These are phyloP conservation scores for Stictocephala bisonia DNA, from an alignment of 2,888 invertebrate genomes.

Conservation along the genomic window DNA sequence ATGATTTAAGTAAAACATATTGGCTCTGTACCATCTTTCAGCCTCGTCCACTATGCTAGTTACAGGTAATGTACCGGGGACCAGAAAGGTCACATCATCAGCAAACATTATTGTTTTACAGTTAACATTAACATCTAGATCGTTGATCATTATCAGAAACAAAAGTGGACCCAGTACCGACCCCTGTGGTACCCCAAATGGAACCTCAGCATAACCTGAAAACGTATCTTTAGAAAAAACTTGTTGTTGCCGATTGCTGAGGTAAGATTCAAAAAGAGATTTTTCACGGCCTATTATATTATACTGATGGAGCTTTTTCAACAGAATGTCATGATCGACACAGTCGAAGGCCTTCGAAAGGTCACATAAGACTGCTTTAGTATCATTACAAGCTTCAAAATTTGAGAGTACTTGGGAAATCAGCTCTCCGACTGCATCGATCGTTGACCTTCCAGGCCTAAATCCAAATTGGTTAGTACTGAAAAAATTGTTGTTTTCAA, in stretches of 20 bases:
- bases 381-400: not conserved
- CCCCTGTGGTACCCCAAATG: not conserved
- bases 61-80: too few species aligned
- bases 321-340: constrained; percentile 5
- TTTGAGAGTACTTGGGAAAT: not conserved
- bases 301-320: not conserved
- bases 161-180: not conserved
- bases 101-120: not conserved
- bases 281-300: not conserved
- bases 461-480: not conserved
- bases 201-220: not conserved
- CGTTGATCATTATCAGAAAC: not conserved
- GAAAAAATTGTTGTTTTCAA: not conserved
- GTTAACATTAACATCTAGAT: not conserved
- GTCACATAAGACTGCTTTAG: not conserved
- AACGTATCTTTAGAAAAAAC: not conserved
- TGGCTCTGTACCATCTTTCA: too few species aligned
- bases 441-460: not conserved
- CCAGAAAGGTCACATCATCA: not conserved
- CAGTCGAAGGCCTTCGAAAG: constrained; percentile 18
- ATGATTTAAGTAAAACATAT: too few species aligned
- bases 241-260: not conserved
- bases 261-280: not conserved
- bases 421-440: constrained; percentile 1
- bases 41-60: too few species aligned